Evolutionary conservation across 1,140 invertebrate species (phyloP), one percentile per base, ranked within the genome.

Genomic region (Nymphalis io): DNA sequence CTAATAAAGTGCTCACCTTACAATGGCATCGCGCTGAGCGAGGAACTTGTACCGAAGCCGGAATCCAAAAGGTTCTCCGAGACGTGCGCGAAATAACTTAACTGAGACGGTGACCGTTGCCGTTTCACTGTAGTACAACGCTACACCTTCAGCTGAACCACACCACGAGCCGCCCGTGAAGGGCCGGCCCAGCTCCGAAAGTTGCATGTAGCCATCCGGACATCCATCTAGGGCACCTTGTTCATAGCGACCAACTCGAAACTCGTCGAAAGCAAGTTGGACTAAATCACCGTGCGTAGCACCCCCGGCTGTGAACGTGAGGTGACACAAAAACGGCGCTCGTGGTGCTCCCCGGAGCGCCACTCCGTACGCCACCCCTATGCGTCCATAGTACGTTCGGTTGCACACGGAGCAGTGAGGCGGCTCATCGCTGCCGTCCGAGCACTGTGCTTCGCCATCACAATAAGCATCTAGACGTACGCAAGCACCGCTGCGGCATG

Each of bases 261-360:
- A 96, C 64, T 95, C 94, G 80, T 97, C 96, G 93, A 97, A 96
- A 61, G 96, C 94, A 33, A 97, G 90, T 94, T 96, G 94, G 6
- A 98, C 96, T 64, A 97, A 93, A 84, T 97, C 96, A 42, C 96
- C 97, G 84, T 96, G 95, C 64, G 94, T 94, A 73, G 95, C 95
- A 39, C 96, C 96, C 71, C 96, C 96, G 72, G 96, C 96, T 58
- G 96, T 97, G 88, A 97, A 97, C 57, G 96, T 97, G 74, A 98
- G 93, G 87, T 97, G 96, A 85, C 97, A 97, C 51, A 97, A 93
- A 88, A 97, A 97, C 2, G 96, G 96, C 77, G 97, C 93, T 66
- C 95, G 93, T 77, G 95, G 94, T 13, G 95, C 94, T 66, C 94
- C 94, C 67, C 94, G 93, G 74, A 97, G 92, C 70, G 94, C 93